Percentiles rank a stretch among this genome's conserved stretches.
These are phyloP conservation scores for Caenorhabditis sp. DNA, from an alignment of 2,888 invertebrate species.

Conservation along the genomic window DNA sequence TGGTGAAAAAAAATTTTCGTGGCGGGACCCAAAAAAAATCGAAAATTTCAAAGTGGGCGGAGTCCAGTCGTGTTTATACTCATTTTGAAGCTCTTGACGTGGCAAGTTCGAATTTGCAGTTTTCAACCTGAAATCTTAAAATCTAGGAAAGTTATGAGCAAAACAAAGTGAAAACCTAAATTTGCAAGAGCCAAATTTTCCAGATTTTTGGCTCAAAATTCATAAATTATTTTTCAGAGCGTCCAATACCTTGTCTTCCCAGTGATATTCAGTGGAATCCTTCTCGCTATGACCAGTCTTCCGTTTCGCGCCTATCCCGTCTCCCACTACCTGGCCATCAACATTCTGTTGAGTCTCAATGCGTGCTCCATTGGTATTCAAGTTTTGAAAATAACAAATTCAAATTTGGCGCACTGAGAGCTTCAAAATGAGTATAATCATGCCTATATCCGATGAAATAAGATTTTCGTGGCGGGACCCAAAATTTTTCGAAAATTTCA, in stretches of 20 bases:
- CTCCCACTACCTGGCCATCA: slow-evolving; percentile 37
- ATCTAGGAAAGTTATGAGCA: background rate
- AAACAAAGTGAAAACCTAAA: no score
- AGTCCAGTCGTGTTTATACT: background rate
- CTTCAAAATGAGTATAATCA: no score
- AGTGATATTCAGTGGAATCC: slow-evolving; percentile 89
- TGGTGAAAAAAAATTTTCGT: background rate
- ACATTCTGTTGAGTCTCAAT: slow-evolving; percentile 57
- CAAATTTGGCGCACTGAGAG: no score
- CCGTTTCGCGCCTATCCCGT: slow-evolving; percentile 13
- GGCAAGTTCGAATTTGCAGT: background rate
- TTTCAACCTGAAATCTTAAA: background rate
- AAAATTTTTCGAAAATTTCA: background rate
- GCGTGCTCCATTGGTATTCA: slow-evolving; percentile 50
- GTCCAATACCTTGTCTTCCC: slow-evolving; percentile 92
- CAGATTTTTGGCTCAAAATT: no score
- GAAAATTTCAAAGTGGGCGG: background rate
- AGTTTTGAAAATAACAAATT: background rate
- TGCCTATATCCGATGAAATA: no score
- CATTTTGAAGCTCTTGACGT: background rate
- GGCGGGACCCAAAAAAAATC: background rate
- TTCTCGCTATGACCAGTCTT: slow-evolving; percentile 91
- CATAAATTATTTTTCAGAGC: slow-evolving; percentile 86
- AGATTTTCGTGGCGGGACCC: no score
- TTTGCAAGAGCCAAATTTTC: no score